These are phyloP conservation scores for Schizothorax lantsangensis DNA, from an alignment of 2,797 vertebrate species.

Conservation along the genomic window DNA sequence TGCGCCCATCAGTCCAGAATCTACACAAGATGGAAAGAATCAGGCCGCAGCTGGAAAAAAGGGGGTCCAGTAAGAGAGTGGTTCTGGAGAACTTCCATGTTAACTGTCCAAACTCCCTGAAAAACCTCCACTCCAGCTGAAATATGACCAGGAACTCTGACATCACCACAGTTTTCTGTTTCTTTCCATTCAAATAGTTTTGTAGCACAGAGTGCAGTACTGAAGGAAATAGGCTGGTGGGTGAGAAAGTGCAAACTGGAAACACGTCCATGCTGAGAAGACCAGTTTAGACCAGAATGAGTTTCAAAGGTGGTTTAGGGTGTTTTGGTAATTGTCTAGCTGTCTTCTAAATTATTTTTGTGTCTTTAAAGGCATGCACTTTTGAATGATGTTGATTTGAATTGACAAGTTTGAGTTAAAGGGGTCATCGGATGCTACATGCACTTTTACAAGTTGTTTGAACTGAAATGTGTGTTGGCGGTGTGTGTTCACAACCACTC, in stretches of 20 bases:
- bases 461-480: too few species aligned
- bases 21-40: constrained; percentile 62
- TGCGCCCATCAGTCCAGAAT: constrained; percentile 22
- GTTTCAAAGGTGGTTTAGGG: not conserved
- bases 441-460: too few species aligned
- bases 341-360: not conserved
- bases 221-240: not conserved
- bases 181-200: constrained; percentile 56
- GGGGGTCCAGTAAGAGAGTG: constrained; percentile 61
- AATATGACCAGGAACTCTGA: constrained; percentile 70
- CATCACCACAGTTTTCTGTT: constrained; percentile 66
- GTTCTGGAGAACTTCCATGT: constrained; percentile 70
- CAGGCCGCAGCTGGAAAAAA: constrained; percentile 54
- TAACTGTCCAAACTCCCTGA: constrained; percentile 40
- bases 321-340: not conserved
- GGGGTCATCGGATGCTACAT: too few species aligned
- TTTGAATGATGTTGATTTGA: constrained; percentile 15
- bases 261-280: not conserved
- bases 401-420: not conserved
- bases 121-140: constrained; percentile 62
- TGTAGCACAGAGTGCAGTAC: constrained; percentile 11
- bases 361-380: not conserved
- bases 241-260: constrained; percentile 3
- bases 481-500: too few species aligned
- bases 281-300: not conserved